Base-by-base conservation (phyloP, 2,797 vertebrate genomes). In the Danionella dracula region DNA sequence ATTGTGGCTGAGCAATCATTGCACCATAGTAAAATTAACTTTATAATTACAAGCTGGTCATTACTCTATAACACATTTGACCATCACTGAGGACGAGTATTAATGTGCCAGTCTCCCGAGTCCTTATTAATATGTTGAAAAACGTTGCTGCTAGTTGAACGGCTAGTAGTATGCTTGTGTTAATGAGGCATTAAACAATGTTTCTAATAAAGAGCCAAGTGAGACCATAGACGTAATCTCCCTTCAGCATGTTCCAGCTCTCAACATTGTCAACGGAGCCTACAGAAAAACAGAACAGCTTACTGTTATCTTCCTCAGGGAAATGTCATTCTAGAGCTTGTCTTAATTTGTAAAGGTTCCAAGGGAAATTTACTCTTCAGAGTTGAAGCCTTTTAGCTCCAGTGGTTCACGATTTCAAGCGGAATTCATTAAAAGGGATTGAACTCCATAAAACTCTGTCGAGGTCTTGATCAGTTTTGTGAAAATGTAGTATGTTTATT, bases 291-390 rank as follows among this genome's bases (percentile, higher is more conserved):
- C 15, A 44, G 40, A 15, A 54, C 31, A 15, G 37, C 54, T 37
- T 51, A 31, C 46, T 1, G 2, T 53, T 15, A 53, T 19, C 32
- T 8, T 23, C 55, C 35, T 51, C 4, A 0, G 37, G 46, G 66
- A 60, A 53, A 48, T 50, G 38, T 53, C 45, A 44, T 35, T 44
- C 13, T 23, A 45, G 7, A 27, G 21, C 38, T 42, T 35, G 16
- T 42, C 44, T 57, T 69, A 11, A 55, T 66, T 56, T 56, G 42
- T 56, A 13, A 29, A 11, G 29, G 51, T 56, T 66, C 20, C 63
- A 29, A 13, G 51, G 32, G 41, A 66, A 45, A 45, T 54, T 56
- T 38, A 41, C 37, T 19, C 20, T 45, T 15, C 31, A 1, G 7
- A 4, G 34, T 31, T 37, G 13, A 42, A 51, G 16, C 41, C 23